phyloP scores from a whole-genome alignment of 2,113 vertebrate genomes.

The Caranx melampygus region DNA sequence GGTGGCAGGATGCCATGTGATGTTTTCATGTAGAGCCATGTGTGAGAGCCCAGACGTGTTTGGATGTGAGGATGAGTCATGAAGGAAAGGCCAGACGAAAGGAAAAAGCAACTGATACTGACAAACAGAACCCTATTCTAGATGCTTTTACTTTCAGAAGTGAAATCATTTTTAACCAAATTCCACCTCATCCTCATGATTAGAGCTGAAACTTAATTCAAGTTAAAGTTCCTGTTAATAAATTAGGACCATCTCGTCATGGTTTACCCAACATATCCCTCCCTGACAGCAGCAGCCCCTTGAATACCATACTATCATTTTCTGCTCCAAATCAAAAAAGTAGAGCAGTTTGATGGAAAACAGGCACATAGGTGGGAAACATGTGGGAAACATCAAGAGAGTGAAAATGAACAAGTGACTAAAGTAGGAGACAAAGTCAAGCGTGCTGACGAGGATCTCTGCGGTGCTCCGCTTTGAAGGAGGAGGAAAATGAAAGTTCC shows the following conservation, averaged over 20 bases:
- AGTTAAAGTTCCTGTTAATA: background rate
- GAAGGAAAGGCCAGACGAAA: background rate
- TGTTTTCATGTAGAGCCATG: conserved; percentile 20
- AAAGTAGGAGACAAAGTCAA: conserved; percentile 25
- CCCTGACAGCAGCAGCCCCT: background rate
- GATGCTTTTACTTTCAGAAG: background rate
- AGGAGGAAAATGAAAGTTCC: background rate
- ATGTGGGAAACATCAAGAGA: conserved; percentile 1
- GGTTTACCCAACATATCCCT: background rate
- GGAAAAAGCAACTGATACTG: background rate
- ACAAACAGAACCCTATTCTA: background rate
- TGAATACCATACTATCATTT: background rate
- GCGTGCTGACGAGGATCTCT: conserved; percentile 26
- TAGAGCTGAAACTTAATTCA: background rate
- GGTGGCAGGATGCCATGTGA: conserved; percentile 12
- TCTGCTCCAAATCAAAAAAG: conserved; percentile 9
- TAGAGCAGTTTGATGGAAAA: background rate
- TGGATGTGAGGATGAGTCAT: background rate
- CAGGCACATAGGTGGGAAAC: background rate
- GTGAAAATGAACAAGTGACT: background rate
- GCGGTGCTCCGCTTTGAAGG: conserved; percentile 34
- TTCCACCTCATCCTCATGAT: background rate
- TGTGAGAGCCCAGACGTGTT: background rate
- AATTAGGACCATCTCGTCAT: background rate
- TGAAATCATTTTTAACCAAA: background rate